Evolutionary conservation across 2,888 invertebrate species (phyloP), one percentile per base, ranked within the genome.

Genomic region (Notocelia uddmanniana): DNA sequence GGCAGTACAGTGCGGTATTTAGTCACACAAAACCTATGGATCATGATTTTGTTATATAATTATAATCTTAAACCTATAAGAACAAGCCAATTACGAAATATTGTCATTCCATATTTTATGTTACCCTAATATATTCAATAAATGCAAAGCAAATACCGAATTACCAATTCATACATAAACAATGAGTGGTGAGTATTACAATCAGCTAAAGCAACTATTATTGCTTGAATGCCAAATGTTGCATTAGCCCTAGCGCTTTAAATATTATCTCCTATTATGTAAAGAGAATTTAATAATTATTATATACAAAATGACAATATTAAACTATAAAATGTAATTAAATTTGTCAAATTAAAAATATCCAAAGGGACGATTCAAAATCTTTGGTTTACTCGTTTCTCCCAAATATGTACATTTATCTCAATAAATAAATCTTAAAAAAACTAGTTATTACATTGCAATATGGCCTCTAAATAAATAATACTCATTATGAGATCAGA

Each of bases 401-500:
- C 80, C 83, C 80, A 82, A 83, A 80, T 82, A 86, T 77, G 77
- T 78, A 80, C 82, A 79, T 80, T 69, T 76, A 54, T 64, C 60
- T 75, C 85, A 88, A 88, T 88, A 90, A 89, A 89, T 87, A 86
- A 81, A 83, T 48, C 81, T 83, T 88, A 87, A 84, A 86, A 88
- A 90, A 90, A 89, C 86, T 88, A 81, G 81, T 81, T 78, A 81
- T 87, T 83, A 87, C 84, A 85, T 83, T 85, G 88, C 78, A 87
- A 88, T 92, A 93, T 93, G 93, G 93, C 93, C 92, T 90, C 91
- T 91, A 91, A 89, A 92, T 92, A 93, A 92, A 92, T 92, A 93
- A 93, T 93, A 93, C 91, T 93, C 89, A 85, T 87, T 85, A 90
- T 93, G 93, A 93, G 93, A 93, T 93, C 93, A 91, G 90, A 90